Base-by-base conservation (phyloP, 2,888 invertebrate genomes). In the Eristalinus sepulchralis region DNA sequence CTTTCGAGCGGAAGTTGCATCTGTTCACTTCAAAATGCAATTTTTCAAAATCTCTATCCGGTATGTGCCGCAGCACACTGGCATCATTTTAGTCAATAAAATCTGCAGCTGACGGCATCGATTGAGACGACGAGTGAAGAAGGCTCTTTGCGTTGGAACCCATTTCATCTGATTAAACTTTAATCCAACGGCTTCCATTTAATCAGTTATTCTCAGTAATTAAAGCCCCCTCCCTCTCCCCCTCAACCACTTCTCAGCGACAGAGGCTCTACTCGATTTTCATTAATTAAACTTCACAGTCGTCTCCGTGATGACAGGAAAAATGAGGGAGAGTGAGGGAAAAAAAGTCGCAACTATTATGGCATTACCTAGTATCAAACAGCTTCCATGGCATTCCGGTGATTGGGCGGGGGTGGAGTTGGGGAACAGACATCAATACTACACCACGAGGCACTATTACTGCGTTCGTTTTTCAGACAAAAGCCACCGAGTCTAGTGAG, bases 401-500 rank as follows among this genome's bases (percentile, higher is more conserved):
- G 27, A 36, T 13, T 17, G 24, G 67, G 27, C 60, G 24, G 33
- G 57, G 59, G 31, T 11, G 62, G 68, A 72, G 27, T 22, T 55
- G 62, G 39, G 31, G 20, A 20, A 67, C 55, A 76, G 76, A 57
- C 71, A 66, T 70, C 73, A 79, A 83, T 77, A 62, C 57, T 55
- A 31, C 68, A 62, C 20, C 62, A 63, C 17, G 47, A 76, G 71
- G 75, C 80, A 47, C 76, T 72, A 81, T 77, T 77, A 80, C 80
- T 81, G 71, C 76, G 66, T 81, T 75, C 80, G 33, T 67, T 71
- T 67, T 71, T 59, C 62, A 77, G 67, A 81, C 81, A 85, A 85
- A 77, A 76, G 72, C 76, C 76, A 76, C 47, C 60, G 59, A 66
- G 0, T 57, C 36, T 17, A 20, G 13, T 20, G 34, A 13, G 0